These are phyloP conservation scores for Psilopsiagon aymara DNA, from an alignment of 2,113 vertebrate species.

Conservation along the genomic window DNA sequence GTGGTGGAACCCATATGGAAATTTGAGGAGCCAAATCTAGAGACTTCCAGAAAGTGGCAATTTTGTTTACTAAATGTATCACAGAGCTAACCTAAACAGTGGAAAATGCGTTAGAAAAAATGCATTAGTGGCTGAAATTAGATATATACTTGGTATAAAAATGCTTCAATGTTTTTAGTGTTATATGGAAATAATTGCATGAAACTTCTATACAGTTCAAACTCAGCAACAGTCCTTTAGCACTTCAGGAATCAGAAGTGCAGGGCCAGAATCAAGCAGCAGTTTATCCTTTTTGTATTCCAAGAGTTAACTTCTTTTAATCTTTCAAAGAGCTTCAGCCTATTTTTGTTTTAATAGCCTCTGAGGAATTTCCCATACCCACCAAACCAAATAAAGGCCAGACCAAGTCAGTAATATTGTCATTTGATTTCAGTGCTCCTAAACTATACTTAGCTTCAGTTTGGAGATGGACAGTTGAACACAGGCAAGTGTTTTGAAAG, in stretches of 20 bases:
- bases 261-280: neutral
- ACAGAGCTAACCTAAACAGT: neutral
- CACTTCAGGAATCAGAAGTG: neutral
- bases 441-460: neutral
- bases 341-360: neutral
- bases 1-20: neutral
- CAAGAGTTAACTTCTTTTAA: neutral
- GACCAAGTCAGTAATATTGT: neutral
- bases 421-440: slow-evolving; percentile 10
- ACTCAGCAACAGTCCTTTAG: neutral
- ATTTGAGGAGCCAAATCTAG: neutral
- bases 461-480: neutral
- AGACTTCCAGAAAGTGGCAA: neutral
- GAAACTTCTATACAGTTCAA: neutral
- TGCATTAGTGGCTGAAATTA: neutral
- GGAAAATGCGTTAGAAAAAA: neutral
- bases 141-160: neutral
- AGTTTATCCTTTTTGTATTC: neutral
- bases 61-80: neutral
- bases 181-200: neutral
- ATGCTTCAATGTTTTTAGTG: neutral
- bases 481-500: neutral
- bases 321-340: neutral
- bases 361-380: neutral
- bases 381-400: neutral